Evolutionary conservation across 2,888 invertebrate genomes (phyloP), one percentile per base, ranked within the genome.

Genomic region (Ectobius pallidus): DNA sequence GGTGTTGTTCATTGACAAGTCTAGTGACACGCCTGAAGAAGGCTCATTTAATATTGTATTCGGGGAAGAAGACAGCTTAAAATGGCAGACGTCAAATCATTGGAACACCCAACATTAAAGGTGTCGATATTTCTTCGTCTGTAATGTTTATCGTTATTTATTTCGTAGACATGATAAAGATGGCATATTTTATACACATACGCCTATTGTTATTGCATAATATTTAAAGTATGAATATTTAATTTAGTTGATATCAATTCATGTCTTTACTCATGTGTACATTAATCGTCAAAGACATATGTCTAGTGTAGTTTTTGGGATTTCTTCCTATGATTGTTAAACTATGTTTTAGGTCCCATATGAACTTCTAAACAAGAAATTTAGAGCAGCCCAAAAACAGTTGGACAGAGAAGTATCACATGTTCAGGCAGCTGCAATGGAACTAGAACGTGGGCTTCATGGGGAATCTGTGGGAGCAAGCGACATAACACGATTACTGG

Each of bases 101-200:
- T 98, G 82, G 99, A 99, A 84, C 97, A 98, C 86, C 94, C 97
- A 69, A 97, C 97, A 30, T 87, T 98, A 77, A 97, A 97, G 90
- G 95, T 94, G 85, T 65, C 25, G 58, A 32, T 34, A 55, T 69
- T 68, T 44, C 14, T 34, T 30, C 63, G 16, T 20, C 20, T n/a
- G n/a, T n/a, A n/a, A n/a, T n/a, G n/a, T 25, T 58, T 58, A 27
- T 22, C 25, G 67, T 71, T 44, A 22, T 39, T 30, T 44, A 55
- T 58, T 3, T 3, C 27, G 16, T 27, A 58, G 25, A 1, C n/a
- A 7, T 7, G n/a, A 58, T 14, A 58, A 39, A 39, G 14, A 39
- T 39, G 39, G 3, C 20, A 46, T 46, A n/a, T 9, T 2, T 18
- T n/a, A n/a, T n/a, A n/a, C n/a, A n/a, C n/a, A n/a, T n/a, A n/a